These are phyloP conservation scores for Melinopterus prodromus DNA, from an alignment of 2,888 invertebrate species.

Conservation along the genomic window DNA sequence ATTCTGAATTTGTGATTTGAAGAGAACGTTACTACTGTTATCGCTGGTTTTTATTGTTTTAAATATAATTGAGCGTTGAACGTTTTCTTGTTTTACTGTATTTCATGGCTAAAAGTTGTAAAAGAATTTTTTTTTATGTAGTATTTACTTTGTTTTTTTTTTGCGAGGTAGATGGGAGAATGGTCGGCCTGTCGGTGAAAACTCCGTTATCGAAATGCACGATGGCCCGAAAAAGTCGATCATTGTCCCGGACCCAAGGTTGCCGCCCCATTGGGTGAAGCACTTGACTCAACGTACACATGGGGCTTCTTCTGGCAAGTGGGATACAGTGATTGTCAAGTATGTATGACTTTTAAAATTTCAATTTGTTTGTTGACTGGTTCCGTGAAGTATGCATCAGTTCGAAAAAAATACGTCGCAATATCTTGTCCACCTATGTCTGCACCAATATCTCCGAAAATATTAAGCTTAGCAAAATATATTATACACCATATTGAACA, in stretches of 20 bases:
- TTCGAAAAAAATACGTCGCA: no score
- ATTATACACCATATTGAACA: no score
- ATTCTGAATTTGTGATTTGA: slow-evolving; percentile 8
- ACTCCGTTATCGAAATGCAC: slow-evolving; percentile 58
- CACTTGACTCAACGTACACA: slow-evolving; percentile 76
- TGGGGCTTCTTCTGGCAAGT: slow-evolving; percentile 79
- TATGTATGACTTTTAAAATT: slow-evolving; percentile 52
- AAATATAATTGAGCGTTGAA: not conserved
- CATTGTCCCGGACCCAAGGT: slow-evolving; percentile 76
- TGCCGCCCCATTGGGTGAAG: slow-evolving; percentile 81
- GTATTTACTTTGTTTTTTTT: not conserved
- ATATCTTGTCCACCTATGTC: no score
- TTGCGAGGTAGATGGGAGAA: slow-evolving; percentile 67
- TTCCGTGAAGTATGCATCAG: no score
- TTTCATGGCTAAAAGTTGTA: not conserved
- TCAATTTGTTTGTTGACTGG: not conserved
- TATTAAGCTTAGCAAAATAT: no score
- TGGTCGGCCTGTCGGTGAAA: slow-evolving; percentile 71
- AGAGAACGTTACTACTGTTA: not conserved
- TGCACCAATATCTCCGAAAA: no score
- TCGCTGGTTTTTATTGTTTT: not conserved
- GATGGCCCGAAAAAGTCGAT: slow-evolving; percentile 62
- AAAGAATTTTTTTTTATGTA: not conserved
- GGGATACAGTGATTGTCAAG: slow-evolving; percentile 81
- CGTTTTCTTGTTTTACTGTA: slow-evolving; percentile 1